phyloP scores from a whole-genome alignment of 2,888 invertebrate species.

The Busseola fusca region DNA sequence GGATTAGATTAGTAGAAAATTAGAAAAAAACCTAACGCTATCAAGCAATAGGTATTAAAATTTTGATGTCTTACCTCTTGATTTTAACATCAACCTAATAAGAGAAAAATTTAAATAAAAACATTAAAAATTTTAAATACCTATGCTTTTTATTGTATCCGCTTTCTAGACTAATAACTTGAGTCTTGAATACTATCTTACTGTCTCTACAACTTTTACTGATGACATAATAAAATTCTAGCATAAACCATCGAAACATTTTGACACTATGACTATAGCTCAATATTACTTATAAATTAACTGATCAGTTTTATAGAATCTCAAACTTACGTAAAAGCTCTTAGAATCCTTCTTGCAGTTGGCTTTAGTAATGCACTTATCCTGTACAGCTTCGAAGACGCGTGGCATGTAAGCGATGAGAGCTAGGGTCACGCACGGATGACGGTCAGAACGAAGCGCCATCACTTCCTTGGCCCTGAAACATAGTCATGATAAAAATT shows the following conservation, averaged over 20 bases:
- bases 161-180: background rate
- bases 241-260: background rate
- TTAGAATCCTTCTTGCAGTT: conserved; percentile 96
- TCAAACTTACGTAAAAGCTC: conserved; percentile 91
- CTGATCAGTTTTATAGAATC: no score
- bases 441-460: conserved; percentile 92
- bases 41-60: background rate
- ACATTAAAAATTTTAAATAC: background rate
- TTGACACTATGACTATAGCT: background rate
- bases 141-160: background rate
- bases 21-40: background rate
- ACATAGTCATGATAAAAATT: conserved; percentile 28
- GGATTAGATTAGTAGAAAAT: conserved; percentile 25
- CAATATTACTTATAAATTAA: background rate
- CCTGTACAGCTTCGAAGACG: conserved; percentile 94
- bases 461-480: conserved; percentile 93
- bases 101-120: background rate
- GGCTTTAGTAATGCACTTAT: conserved; percentile 94
- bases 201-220: background rate
- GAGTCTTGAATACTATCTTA: background rate
- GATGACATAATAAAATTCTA: background rate
- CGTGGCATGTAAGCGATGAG: conserved; percentile 94
- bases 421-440: conserved; percentile 94
- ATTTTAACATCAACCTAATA: background rate
- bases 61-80: conserved; percentile 10